Evolutionary conservation across 1,140 invertebrate species (phyloP).

Genomic region (Drosophila bipectinata): DNA sequence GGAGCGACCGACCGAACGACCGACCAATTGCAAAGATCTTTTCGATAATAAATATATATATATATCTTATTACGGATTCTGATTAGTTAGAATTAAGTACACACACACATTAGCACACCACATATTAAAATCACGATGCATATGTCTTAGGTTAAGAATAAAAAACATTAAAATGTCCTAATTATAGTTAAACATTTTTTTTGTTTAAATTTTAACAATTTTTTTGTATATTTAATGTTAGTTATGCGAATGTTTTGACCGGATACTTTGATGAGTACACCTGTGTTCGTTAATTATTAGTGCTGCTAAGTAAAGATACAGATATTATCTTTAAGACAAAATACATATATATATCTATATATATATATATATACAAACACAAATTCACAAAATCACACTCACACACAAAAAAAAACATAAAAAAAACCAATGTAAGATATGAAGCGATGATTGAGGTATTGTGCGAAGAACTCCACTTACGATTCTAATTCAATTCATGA

Average conservation of each 20-base stretch:
- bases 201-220: constrained; percentile 25
- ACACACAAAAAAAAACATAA: not conserved
- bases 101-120: constrained; percentile 15
- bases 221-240: constrained; percentile 50
- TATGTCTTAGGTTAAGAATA: constrained; percentile 20
- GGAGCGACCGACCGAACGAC: constrained; percentile 79
- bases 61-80: constrained; percentile 21
- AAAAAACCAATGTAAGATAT: constrained; percentile 38
- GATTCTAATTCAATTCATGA: constrained; percentile 35
- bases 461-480: constrained; percentile 34
- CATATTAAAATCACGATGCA: constrained; percentile 23
- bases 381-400: constrained; percentile 4
- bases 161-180: constrained; percentile 27
- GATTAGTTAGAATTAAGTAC: constrained; percentile 25
- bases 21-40: constrained; percentile 74
- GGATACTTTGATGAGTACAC: constrained; percentile 77
- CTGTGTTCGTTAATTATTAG: constrained; percentile 79
- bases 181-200: constrained; percentile 36
- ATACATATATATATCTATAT: constrained; percentile 24
- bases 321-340: constrained; percentile 43
- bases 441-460: constrained; percentile 27
- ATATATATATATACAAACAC: constrained; percentile 7
- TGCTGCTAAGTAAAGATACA: constrained; percentile 46
- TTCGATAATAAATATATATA: constrained; percentile 30
- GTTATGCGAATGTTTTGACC: constrained; percentile 57